Conservation (phyloP, 1,140 invertebrate species). For the Lordiphosa mommai region DNA sequence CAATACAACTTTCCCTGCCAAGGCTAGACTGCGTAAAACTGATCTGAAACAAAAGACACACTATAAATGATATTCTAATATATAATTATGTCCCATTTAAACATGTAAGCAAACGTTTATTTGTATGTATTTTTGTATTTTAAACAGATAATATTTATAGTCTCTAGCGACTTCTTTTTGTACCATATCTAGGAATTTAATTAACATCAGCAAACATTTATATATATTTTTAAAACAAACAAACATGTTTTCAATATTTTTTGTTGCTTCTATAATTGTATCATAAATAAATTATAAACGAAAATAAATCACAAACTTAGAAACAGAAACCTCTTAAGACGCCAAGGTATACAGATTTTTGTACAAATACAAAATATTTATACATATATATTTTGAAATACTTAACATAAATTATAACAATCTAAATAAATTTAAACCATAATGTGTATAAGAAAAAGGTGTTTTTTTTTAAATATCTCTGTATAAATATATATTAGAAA, state of each 20-base stretch:
- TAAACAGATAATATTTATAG: conserved; percentile 35
- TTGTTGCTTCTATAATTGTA: background rate
- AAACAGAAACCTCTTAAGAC: background rate
- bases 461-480: too few species aligned
- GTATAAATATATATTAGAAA: too few species aligned
- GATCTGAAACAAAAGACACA: conserved; percentile 41
- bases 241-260: background rate
- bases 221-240: background rate
- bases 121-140: conserved; percentile 66
- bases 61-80: conserved; percentile 54
- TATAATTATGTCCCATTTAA: conserved; percentile 33
- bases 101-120: conserved; percentile 49
- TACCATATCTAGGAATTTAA: conserved; percentile 35
- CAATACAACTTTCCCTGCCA: conserved; percentile 8
- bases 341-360: background rate
- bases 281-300: background rate
- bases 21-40: background rate
- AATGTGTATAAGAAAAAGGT: too few species aligned
- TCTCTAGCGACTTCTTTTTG: conserved; percentile 28
- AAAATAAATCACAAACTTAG: background rate
- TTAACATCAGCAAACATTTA: background rate
- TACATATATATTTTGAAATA: too few species aligned
- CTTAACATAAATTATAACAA: too few species aligned
- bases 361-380: background rate
- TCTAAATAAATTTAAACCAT: too few species aligned